Evolutionary conservation across 2,888 invertebrate species (phyloP).

Genomic region (Philaethria dido): DNA sequence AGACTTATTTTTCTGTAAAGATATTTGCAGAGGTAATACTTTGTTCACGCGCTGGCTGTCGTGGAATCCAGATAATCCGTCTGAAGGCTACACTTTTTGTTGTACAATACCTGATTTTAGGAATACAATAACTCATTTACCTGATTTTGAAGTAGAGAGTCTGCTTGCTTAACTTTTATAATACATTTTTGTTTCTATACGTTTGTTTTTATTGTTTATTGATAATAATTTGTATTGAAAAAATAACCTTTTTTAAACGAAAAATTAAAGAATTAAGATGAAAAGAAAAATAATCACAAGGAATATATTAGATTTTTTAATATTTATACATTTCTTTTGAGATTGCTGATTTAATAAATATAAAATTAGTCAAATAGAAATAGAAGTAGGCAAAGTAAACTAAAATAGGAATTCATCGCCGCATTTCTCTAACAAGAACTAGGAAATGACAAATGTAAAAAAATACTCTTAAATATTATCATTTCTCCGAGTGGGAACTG

Average conservation of each 20-base stretch:
- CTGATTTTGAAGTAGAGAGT: conserved; percentile 73
- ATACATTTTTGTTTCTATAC: conserved; percentile 1
- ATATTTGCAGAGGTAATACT: conserved; percentile 73
- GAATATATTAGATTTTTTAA: too few species aligned
- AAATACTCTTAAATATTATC: too few species aligned
- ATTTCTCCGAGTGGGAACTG: too few species aligned
- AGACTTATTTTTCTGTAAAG: conserved; percentile 73
- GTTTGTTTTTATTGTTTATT: not conserved
- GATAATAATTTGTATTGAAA: conserved; percentile 11
- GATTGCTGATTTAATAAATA: too few species aligned
- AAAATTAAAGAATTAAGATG: not conserved
- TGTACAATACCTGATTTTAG: conserved; percentile 83
- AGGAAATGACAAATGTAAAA: too few species aligned
- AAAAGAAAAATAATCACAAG: too few species aligned
- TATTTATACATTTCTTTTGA: too few species aligned
- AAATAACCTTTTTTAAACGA: not conserved
- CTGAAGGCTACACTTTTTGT: conserved; percentile 84
- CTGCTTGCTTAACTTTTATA: conserved; percentile 53
- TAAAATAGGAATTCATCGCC: too few species aligned
- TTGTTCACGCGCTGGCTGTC: conserved; percentile 81
- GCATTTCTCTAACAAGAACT: too few species aligned
- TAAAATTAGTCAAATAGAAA: too few species aligned
- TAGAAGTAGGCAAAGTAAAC: too few species aligned
- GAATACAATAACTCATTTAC: conserved; percentile 76
- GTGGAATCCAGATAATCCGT: conserved; percentile 78